These are phyloP conservation scores for Bombus waltoni DNA, from an alignment of 1,140 invertebrate genomes.

Conservation along the genomic window DNA sequence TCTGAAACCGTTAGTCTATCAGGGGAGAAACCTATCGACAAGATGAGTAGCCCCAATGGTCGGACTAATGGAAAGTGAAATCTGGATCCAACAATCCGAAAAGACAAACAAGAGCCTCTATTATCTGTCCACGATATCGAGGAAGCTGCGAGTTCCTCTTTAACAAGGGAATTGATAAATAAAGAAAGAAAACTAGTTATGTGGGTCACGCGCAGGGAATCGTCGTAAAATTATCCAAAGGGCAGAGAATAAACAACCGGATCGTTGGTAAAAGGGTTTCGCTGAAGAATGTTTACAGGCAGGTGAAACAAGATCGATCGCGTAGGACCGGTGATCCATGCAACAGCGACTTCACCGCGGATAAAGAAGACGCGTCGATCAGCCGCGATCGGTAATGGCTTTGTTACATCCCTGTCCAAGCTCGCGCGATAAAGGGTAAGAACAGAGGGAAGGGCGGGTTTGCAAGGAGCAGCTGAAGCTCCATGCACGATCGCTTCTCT, in stretches of 20 bases:
- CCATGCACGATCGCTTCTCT: neutral
- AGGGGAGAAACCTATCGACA: neutral
- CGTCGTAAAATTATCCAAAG: constrained; percentile 30
- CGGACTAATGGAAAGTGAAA: constrained; percentile 1
- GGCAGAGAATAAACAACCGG: neutral
- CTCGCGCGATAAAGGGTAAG: constrained; percentile 21
- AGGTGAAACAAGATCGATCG: constrained; percentile 13
- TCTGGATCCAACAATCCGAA: neutral
- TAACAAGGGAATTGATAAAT: constrained; percentile 6
- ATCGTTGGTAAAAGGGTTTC: constrained; percentile 3
- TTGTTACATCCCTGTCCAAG: neutral
- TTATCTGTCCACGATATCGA: neutral
- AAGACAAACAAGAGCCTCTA: neutral
- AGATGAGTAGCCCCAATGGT: neutral
- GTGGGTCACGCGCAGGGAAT: constrained; percentile 9
- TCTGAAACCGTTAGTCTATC: neutral
- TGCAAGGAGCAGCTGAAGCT: constrained; percentile 20
- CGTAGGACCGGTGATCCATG: constrained; percentile 19
- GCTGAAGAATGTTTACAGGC: constrained; percentile 33
- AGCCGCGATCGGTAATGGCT: constrained; percentile 4
- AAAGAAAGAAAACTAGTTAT: constrained; percentile 10
- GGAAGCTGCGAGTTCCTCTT: neutral
- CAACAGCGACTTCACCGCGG: constrained; percentile 2
- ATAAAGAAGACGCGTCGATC: neutral
- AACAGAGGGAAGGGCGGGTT: neutral